A percentile compares a stretch with the other conserved stretches of the same genome.
Evolutionary conservation across 2,113 vertebrate species (phyloP).

Genomic region (Promerops cafer): DNA sequence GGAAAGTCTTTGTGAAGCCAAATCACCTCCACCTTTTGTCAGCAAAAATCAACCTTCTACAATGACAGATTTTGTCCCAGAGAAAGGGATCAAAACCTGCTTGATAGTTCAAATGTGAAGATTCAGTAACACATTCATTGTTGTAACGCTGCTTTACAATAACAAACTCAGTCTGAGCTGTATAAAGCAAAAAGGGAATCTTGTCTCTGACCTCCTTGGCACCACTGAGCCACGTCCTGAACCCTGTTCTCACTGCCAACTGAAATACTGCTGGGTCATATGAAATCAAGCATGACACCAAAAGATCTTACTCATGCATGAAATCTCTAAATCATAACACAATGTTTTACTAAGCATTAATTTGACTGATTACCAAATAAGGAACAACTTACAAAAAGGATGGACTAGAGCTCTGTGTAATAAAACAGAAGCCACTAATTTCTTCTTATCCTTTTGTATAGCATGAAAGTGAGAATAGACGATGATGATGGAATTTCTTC

Average conservation of each 20-base stretch:
- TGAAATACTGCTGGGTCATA: neutral
- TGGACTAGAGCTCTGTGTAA: neutral
- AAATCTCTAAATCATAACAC: neutral
- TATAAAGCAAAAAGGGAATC: neutral
- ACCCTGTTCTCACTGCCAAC: neutral
- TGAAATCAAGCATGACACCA: neutral
- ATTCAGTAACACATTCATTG: neutral
- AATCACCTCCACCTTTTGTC: neutral
- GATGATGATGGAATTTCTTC: neutral
- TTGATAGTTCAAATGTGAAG: neutral
- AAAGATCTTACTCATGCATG: neutral
- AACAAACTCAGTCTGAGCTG: neutral
- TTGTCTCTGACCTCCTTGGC: neutral
- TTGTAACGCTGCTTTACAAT: neutral
- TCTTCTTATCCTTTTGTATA: neutral
- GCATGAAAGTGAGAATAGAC: neutral
- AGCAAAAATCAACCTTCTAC: neutral
- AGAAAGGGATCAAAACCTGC: neutral
- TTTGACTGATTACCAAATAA: neutral
- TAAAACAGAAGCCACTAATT: neutral
- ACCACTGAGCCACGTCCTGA: neutral
- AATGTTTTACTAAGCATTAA: neutral
- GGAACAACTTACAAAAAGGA: neutral
- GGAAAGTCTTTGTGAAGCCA: neutral
- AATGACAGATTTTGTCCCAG: neutral